These are phyloP conservation scores for Hyperoodon ampullatus DNA, from an alignment of 2,113 vertebrate genomes.

Conservation along the genomic window DNA sequence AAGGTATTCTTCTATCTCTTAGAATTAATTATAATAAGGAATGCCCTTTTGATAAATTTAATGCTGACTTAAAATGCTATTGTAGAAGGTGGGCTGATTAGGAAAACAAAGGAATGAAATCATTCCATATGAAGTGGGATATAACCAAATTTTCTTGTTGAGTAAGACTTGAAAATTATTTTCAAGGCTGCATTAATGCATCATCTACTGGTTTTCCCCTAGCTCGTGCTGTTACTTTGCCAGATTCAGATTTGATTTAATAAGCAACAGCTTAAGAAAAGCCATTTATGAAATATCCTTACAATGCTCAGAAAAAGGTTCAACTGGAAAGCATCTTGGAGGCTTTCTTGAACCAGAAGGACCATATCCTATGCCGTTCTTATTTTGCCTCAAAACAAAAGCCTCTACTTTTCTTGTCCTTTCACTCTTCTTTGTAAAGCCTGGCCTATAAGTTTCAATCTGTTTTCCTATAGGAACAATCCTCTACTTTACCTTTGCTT, in stretches of 20 bases:
- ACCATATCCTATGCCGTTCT: background rate
- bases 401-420: background rate
- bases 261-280: conserved; percentile 62
- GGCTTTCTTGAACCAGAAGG: conserved; percentile 4
- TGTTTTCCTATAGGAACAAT: conserved; percentile 38
- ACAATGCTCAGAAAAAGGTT: conserved; percentile 28
- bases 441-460: background rate
- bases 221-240: background rate
- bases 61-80: background rate
- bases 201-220: conserved; percentile 28
- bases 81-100: background rate
- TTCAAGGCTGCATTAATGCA: conserved; percentile 58
- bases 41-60: conserved; percentile 9
- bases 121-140: conserved; percentile 49
- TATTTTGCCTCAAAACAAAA: conserved; percentile 34
- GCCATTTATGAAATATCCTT: conserved; percentile 46
- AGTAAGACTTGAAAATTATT: conserved; percentile 77
- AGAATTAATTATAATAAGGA: conserved; percentile 34
- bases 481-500: conserved; percentile 18
- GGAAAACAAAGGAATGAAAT: conserved; percentile 68
- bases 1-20: background rate
- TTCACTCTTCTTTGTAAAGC: background rate
- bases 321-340: conserved; percentile 41
- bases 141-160: conserved; percentile 67
- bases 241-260: conserved; percentile 65